These are phyloP conservation scores for Oryzias melastigma DNA, from an alignment of 2,113 vertebrate species.

Conservation along the genomic window DNA sequence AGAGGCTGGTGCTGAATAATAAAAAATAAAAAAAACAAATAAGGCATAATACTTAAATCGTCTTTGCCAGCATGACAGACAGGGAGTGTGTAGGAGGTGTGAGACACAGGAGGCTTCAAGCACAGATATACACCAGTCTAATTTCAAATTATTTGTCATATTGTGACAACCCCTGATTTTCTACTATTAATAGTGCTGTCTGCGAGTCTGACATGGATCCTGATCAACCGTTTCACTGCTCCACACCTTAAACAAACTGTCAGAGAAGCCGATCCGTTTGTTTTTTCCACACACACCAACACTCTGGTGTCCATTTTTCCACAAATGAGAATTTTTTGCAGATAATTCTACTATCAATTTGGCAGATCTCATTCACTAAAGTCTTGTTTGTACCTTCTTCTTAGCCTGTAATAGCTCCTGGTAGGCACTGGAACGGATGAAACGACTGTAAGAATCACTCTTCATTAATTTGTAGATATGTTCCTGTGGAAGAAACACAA, in stretches of 20 bases:
- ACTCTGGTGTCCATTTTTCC: not conserved
- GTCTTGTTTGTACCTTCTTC: conserved; percentile 86
- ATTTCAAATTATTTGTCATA: conserved; percentile 28
- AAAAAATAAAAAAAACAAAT: too few relatives aligned
- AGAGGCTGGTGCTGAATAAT: not conserved
- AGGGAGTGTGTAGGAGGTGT: conserved; percentile 14
- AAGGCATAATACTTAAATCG: conserved; percentile 5
- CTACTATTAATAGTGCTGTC: conserved; percentile 13
- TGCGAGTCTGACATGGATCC: conserved; percentile 3
- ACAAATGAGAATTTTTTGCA: not conserved
- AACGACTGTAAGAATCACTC: conserved; percentile 97
- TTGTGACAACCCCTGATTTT: conserved; percentile 24
- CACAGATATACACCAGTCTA: conserved; percentile 20
- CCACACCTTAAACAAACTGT: conserved; percentile 15
- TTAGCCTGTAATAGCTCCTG: conserved; percentile 98
- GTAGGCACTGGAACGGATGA: conserved; percentile 98
- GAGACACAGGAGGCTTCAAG: conserved; percentile 27
- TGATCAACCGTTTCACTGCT: conserved; percentile 3
- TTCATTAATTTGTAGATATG: conserved; percentile 99
- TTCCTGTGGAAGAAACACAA: conserved; percentile 76
- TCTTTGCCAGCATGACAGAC: conserved; percentile 11
- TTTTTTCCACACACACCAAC: not conserved
- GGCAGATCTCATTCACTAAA: not conserved
- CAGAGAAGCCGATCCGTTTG: not conserved
- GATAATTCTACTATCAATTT: not conserved